These are phyloP conservation scores for Champsocephalus gunnari DNA, from an alignment of 2,797 vertebrate genomes.

Conservation along the genomic window DNA sequence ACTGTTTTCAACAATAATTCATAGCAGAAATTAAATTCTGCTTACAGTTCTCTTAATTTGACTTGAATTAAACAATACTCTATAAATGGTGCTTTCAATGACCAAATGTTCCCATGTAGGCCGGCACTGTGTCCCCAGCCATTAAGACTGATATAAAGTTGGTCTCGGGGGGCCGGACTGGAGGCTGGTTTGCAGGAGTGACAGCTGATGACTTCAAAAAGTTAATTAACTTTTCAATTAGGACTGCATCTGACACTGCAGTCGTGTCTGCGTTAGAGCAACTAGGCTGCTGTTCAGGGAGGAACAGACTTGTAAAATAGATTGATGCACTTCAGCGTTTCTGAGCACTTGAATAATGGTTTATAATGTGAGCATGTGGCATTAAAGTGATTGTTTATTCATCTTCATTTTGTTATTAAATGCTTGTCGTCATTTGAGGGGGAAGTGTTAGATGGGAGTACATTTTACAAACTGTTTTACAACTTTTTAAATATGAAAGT, in stretches of 20 bases:
- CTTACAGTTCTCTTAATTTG: constrained; percentile 94
- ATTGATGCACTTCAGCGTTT: constrained; percentile 56
- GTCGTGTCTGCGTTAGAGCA: constrained; percentile 82
- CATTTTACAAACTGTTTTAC: background rate
- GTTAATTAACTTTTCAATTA: constrained; percentile 99
- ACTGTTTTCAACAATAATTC: constrained; percentile 91
- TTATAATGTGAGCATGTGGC: constrained; percentile 45
- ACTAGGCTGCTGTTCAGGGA: constrained; percentile 62
- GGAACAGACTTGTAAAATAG: constrained; percentile 51
- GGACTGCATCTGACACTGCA: constrained; percentile 87
- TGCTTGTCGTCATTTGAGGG: background rate
- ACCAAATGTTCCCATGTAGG: constrained; percentile 92
- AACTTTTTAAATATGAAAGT: background rate
- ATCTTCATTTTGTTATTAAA: constrained; percentile 13
- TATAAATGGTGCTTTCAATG: constrained; percentile 93
- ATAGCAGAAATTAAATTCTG: constrained; percentile 93
- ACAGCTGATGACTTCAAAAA: constrained; percentile 97
- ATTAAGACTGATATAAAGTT: constrained; percentile 89
- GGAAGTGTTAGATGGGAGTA: background rate
- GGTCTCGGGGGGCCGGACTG: constrained; percentile 86
- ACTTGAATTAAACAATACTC: constrained; percentile 98
- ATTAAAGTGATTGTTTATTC: constrained; percentile 17
- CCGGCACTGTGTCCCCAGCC: constrained; percentile 90
- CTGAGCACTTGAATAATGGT: constrained; percentile 50
- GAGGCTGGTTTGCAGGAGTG: constrained; percentile 92